phyloP scores from a whole-genome alignment of 2,113 vertebrate genomes.

The Nestor notabilis region DNA sequence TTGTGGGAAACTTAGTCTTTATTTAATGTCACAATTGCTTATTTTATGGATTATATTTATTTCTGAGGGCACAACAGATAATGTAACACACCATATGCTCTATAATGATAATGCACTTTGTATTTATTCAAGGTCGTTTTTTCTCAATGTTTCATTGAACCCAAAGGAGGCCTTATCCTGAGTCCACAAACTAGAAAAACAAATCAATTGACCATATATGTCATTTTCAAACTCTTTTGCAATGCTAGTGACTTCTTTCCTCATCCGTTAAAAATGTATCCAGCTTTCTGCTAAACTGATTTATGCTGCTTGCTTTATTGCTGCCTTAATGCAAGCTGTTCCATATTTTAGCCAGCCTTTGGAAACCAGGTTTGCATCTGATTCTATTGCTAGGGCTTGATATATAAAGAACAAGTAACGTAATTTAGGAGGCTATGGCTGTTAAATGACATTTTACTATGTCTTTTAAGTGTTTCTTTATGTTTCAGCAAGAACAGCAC shows the following conservation, averaged over 20 bases:
- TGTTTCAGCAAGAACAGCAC: background rate
- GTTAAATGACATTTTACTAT: background rate
- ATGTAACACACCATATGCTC: constrained; percentile 41
- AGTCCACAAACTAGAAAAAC: constrained; percentile 35
- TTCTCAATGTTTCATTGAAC: constrained; percentile 48
- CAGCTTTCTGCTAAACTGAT: constrained; percentile 53
- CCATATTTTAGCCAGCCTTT: constrained; percentile 24
- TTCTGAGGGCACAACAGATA: constrained; percentile 22
- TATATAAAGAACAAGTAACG: background rate
- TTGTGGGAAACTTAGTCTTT: background rate
- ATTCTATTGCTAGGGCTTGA: constrained; percentile 1
- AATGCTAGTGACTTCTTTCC: constrained; percentile 32
- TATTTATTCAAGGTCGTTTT: constrained; percentile 21
- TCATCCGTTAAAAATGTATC: constrained; percentile 24
- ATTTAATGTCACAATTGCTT: background rate
- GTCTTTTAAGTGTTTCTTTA: background rate
- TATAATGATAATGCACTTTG: constrained; percentile 45
- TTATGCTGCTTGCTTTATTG: constrained; percentile 29
- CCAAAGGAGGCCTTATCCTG: constrained; percentile 25
- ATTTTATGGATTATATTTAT: constrained; percentile 42
- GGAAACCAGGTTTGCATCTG: constrained; percentile 26
- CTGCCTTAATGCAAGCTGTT: constrained; percentile 33
- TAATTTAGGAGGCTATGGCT: background rate
- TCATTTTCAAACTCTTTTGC: constrained; percentile 34
- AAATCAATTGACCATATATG: constrained; percentile 51